Percentiles rank a stretch among this genome's conserved stretches.
These are phyloP conservation scores for Cinclus cinclus DNA, from an alignment of 2,113 vertebrate species.

Conservation along the genomic window DNA sequence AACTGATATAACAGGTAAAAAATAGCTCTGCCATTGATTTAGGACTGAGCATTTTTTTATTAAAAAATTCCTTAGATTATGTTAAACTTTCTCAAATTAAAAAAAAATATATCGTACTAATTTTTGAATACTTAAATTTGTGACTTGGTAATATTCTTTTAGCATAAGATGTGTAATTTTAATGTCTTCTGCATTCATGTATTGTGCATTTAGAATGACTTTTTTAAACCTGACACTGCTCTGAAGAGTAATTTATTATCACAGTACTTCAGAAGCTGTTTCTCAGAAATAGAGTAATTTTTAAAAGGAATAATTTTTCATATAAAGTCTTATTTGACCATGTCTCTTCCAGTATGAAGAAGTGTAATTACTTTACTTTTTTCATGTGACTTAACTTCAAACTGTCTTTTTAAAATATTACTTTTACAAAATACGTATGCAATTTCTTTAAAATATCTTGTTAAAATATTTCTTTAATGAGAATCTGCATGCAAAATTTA, in stretches of 20 bases:
- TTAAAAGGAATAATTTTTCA: not conserved
- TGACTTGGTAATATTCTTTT: not conserved
- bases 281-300: slow-evolving; percentile 18
- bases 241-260: slow-evolving; percentile 1
- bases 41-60: not conserved
- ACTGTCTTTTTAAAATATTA: slow-evolving; percentile 22
- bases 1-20: not conserved
- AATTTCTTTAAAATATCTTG: slow-evolving; percentile 28
- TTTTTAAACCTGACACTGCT: not conserved
- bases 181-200: not conserved
- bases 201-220: not conserved
- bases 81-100: not conserved
- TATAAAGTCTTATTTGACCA: slow-evolving; percentile 21
- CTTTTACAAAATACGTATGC: not conserved
- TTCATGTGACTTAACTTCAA: not conserved
- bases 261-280: not conserved
- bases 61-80: not conserved
- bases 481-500: not conserved
- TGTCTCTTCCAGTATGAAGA: not conserved
- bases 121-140: not conserved
- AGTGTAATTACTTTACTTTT: slow-evolving; percentile 12
- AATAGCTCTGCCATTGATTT: not conserved
- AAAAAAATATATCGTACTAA: not conserved
- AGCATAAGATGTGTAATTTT: not conserved
- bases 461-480: slow-evolving; percentile 43